Conservation (phyloP, 2,888 invertebrate genomes). For the Lysandra coridon region DNA sequence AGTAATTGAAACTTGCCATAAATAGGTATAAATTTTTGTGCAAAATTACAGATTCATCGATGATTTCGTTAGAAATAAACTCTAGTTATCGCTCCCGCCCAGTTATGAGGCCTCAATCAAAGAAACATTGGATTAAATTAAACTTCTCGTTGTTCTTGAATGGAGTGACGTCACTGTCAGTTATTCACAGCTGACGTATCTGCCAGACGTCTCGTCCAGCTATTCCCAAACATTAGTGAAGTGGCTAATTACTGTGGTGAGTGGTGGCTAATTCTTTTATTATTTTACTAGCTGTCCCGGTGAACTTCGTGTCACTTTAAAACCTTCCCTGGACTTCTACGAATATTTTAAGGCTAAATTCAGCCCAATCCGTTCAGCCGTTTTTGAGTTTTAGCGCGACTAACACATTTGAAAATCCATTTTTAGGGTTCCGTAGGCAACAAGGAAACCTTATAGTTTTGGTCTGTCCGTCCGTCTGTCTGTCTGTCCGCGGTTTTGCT, state of each 20-base stretch:
- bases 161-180: slow-evolving; percentile 18
- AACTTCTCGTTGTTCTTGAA: slow-evolving; percentile 4
- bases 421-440: too few species aligned
- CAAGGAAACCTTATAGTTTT: too few species aligned
- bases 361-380: too few species aligned
- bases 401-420: too few species aligned
- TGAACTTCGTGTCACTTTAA: too few species aligned
- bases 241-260: neutral
- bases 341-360: too few species aligned
- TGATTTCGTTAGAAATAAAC: neutral
- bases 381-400: too few species aligned
- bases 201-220: slow-evolving; percentile 14
- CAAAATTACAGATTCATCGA: neutral
- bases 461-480: too few species aligned
- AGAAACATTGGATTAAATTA: slow-evolving; percentile 5
- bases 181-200: slow-evolving; percentile 16
- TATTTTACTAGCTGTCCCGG: too few species aligned
- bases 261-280: too few species aligned
- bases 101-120: slow-evolving; percentile 5
- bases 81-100: neutral
- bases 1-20: neutral
- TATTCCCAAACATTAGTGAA: neutral
- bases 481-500: too few species aligned
- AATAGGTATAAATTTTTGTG: neutral
- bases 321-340: too few species aligned